phyloP scores from a whole-genome alignment of 2,888 invertebrate genomes.

The Drosophila koepferae region DNA sequence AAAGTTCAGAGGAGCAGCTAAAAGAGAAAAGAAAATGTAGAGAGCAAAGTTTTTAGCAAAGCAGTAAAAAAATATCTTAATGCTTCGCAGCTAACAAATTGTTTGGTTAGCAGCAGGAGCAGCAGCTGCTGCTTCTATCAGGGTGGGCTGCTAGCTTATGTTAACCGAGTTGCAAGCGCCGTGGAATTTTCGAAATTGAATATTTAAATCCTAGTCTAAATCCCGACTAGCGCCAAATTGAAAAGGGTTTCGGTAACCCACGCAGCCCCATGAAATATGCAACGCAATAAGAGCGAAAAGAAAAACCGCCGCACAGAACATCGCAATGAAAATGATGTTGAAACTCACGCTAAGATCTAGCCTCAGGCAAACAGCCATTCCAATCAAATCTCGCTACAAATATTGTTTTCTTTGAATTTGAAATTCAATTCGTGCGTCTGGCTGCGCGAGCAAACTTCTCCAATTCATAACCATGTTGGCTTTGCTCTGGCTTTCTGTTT shows the following conservation, averaged over 20 bases:
- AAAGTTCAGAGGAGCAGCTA: conserved; percentile 26
- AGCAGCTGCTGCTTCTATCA: background rate
- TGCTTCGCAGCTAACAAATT: conserved; percentile 51
- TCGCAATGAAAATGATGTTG: conserved; percentile 47
- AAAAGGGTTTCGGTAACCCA: conserved; percentile 61
- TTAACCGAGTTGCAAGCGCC: conserved; percentile 45
- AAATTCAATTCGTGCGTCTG: conserved; percentile 51
- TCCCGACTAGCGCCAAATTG: conserved; percentile 58
- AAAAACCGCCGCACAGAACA: background rate
- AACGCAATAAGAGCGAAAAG: conserved; percentile 16
- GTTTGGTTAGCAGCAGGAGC: conserved; percentile 32
- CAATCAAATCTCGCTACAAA: conserved; percentile 51
- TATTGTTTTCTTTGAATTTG: conserved; percentile 30
- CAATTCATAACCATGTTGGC: conserved; percentile 25
- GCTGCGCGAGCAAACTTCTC: conserved; percentile 9
- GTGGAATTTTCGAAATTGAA: conserved; percentile 65
- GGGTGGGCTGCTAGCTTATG: conserved; percentile 36
- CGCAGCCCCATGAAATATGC: conserved; percentile 55
- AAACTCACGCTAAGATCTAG: conserved; percentile 36
- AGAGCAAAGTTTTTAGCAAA: conserved; percentile 52
- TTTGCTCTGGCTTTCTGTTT: conserved; percentile 45
- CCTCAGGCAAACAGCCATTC: conserved; percentile 41
- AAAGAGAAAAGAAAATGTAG: conserved; percentile 23
- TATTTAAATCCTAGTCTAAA: conserved; percentile 69
- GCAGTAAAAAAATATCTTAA: conserved; percentile 29